Conservation (phyloP, 2,113 vertebrate genomes). For the Oncorhynchus nerka region DNA sequence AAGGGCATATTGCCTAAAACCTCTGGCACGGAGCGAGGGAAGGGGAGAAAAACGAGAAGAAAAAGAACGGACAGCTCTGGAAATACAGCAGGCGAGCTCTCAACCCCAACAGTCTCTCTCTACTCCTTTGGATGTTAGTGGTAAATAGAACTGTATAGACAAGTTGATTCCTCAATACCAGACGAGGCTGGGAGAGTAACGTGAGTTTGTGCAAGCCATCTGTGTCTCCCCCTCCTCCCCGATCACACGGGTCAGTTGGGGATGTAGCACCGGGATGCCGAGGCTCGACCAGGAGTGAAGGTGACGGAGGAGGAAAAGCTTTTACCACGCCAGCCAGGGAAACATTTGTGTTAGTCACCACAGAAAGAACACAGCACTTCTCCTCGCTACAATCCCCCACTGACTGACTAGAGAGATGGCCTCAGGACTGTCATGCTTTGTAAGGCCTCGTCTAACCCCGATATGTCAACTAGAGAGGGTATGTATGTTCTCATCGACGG, state of each 20-base stretch:
- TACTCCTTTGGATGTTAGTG: conserved; percentile 28
- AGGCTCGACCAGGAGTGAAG: conserved; percentile 57
- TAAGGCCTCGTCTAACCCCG: conserved; percentile 46
- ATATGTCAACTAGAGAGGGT: not conserved
- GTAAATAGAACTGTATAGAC: not conserved
- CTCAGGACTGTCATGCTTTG: conserved; percentile 46
- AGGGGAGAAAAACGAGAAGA: conserved; percentile 26
- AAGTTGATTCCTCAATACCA: conserved; percentile 30
- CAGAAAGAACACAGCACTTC: conserved; percentile 54
- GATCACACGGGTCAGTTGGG: conserved; percentile 64
- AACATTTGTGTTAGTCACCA: conserved; percentile 57
- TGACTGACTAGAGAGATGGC: conserved; percentile 47
- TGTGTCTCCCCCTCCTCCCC: conserved; percentile 33
- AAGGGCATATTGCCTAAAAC: conserved; percentile 55
- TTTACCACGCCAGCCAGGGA: conserved; percentile 65
- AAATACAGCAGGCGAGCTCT: conserved; percentile 42
- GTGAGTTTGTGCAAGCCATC: conserved; percentile 40
- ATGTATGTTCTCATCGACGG: too few species aligned
- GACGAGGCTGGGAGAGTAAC: conserved; percentile 38
- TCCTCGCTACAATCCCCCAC: conserved; percentile 55
- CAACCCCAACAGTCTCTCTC: conserved; percentile 34
- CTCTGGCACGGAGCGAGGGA: conserved; percentile 52
- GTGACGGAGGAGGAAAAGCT: conserved; percentile 66
- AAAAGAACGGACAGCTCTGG: conserved; percentile 42
- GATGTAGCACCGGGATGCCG: conserved; percentile 56